Evolutionary conservation across 2,797 vertebrate genomes (phyloP).

Genomic region (Austrolebias charrua): DNA sequence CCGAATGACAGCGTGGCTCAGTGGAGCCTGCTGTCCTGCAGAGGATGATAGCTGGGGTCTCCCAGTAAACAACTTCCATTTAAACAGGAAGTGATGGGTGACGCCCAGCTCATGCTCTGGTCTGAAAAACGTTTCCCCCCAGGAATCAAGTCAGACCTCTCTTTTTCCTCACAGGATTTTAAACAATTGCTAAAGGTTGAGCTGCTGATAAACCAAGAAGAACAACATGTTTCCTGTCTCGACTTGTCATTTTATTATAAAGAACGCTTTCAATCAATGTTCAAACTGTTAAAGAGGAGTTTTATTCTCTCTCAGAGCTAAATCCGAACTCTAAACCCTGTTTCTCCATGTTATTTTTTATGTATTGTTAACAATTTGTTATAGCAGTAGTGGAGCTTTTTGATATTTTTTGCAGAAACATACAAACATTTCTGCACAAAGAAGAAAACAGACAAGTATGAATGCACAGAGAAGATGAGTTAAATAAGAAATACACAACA

Average conservation of each 20-base stretch:
- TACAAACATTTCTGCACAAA: no score
- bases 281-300: no score
- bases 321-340: no score
- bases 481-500: no score
- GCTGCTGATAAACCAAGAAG: no score
- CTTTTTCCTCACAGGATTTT: constrained; percentile 5
- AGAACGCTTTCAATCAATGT: background rate
- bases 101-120: constrained; percentile 23
- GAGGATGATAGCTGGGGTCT: background rate
- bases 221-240: background rate
- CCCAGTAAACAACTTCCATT: background rate
- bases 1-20: background rate
- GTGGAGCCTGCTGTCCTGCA: background rate
- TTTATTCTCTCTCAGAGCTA: background rate
- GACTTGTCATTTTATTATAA: background rate
- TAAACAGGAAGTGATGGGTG: constrained; percentile 49
- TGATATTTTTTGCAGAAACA: no score
- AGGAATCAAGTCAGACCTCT: constrained; percentile 18
- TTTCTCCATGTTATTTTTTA: no score
- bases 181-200: background rate
- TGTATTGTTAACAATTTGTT: no score
- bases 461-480: no score
- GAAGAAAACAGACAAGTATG: no score
- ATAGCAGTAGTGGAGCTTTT: no score
- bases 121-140: constrained; percentile 3